Evolutionary conservation across 1,140 invertebrate species (phyloP).

Genomic region (Melanaphis sacchari): DNA sequence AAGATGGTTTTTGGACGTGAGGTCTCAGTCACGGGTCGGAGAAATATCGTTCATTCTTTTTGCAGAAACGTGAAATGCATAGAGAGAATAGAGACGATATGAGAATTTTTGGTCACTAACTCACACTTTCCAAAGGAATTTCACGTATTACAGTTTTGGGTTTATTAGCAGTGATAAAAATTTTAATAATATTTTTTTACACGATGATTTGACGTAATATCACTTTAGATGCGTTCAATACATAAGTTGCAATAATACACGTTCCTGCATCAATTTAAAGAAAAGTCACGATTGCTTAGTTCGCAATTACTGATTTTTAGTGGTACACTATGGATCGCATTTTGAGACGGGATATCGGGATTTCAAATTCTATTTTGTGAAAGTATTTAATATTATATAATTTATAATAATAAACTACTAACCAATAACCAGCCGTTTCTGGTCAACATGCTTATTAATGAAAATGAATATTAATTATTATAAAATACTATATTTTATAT

Average conservation of each 20-base stretch:
- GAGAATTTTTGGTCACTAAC: no score
- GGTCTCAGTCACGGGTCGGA: no score
- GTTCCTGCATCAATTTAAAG: no score
- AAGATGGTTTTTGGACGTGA: neutral
- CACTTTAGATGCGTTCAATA: neutral
- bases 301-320: neutral
- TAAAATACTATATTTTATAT: neutral
- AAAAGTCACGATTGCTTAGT: neutral
- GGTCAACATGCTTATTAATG: neutral
- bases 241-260: neutral
- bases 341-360: neutral
- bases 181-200: neutral
- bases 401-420: no score
- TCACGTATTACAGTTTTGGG: neutral
- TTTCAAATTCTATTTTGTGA: neutral
- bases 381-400: neutral
- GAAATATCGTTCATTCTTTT: neutral
- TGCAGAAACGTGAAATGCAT: neutral
- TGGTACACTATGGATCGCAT: neutral
- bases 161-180: neutral
- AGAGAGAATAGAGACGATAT: no score
- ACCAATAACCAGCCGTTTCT: no score
- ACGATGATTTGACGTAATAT: neutral
- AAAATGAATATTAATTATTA: neutral
- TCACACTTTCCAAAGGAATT: no score